Evolutionary conservation across 2,113 vertebrate species (phyloP).

Genomic region (Phalacrocorax brasilianus): DNA sequence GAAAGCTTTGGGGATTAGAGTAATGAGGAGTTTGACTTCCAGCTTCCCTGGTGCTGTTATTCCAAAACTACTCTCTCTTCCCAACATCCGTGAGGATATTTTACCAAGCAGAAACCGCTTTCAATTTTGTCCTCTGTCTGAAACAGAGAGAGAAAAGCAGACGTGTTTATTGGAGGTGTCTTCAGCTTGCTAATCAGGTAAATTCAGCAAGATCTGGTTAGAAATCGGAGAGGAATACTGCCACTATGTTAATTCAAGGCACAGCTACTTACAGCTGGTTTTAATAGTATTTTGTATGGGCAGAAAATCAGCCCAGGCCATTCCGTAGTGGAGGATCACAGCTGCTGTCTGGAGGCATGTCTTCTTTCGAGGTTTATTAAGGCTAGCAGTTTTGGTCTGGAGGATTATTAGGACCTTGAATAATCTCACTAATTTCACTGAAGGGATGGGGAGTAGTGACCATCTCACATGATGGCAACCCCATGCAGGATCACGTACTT

Average conservation of each 20-base stretch:
- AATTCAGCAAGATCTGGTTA: neutral
- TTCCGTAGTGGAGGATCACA: neutral
- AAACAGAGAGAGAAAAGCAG: neutral
- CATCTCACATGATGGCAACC: neutral
- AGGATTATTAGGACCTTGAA: neutral
- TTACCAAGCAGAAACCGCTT: neutral
- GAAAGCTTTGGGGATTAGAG: constrained; percentile 18
- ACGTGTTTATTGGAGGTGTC: neutral
- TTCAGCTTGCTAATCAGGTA: neutral
- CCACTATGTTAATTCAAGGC: neutral
- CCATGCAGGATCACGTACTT: accelerated
- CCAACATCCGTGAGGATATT: neutral
- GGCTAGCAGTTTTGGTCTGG: neutral
- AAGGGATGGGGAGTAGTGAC: neutral
- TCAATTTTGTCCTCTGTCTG: neutral
- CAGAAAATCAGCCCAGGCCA: neutral
- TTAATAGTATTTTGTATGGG: neutral
- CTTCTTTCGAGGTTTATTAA: neutral
- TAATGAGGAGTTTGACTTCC: constrained; percentile 15
- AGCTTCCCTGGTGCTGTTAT: constrained; percentile 2
- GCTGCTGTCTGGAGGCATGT: neutral
- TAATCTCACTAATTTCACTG: neutral
- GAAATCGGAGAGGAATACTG: neutral
- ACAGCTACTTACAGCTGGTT: neutral
- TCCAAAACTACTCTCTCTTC: neutral